These are phyloP conservation scores for Saxidomus purpurata DNA, from an alignment of 1,140 invertebrate genomes.

Conservation along the genomic window DNA sequence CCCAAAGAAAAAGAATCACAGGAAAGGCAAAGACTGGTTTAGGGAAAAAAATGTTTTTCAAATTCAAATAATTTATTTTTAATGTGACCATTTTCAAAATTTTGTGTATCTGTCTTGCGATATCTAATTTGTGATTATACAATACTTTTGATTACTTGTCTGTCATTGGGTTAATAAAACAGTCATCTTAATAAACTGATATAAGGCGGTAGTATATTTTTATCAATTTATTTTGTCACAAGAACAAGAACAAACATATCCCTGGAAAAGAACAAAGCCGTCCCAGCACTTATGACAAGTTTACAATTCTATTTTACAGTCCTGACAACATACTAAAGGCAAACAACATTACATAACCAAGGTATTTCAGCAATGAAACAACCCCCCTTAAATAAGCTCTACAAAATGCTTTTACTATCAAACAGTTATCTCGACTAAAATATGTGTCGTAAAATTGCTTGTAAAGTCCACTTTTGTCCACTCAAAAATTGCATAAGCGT, in stretches of 20 bases:
- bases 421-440: conserved; percentile 58
- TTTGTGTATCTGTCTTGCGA: too few relatives aligned
- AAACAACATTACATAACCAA: conserved; percentile 24
- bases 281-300: background rate
- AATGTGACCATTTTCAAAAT: too few relatives aligned
- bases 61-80: too few relatives aligned
- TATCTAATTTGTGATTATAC: too few relatives aligned
- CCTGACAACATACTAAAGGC: background rate
- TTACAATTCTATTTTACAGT: conserved; percentile 19
- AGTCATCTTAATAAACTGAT: background rate
- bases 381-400: conserved; percentile 32
- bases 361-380: conserved; percentile 28
- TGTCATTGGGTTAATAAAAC: background rate
- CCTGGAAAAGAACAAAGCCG: conserved; percentile 14
- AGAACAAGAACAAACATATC: background rate
- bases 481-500: conserved; percentile 42
- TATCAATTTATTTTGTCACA: conserved; percentile 11
- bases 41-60: too few relatives aligned
- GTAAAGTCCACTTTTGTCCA: conserved; percentile 59
- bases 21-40: too few relatives aligned
- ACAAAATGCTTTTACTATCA: conserved; percentile 59
- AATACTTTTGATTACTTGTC: too few relatives aligned
- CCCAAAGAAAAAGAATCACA: too few relatives aligned
- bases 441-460: conserved; percentile 59
- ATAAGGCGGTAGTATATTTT: background rate